phyloP scores from a whole-genome alignment of 2,113 vertebrate genomes.

The Dasyprocta punctata region DNA sequence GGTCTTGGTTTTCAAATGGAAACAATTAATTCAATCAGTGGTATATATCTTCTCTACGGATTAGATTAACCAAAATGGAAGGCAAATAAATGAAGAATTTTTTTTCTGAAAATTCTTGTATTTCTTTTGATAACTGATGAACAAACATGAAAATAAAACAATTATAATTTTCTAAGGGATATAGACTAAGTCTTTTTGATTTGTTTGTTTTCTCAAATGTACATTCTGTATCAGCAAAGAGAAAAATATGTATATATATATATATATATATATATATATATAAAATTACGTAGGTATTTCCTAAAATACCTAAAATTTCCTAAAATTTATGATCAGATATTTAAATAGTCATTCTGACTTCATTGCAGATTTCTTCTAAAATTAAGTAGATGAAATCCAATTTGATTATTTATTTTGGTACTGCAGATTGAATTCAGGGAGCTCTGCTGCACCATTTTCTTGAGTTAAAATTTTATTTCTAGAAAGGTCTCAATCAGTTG shows the following conservation, averaged over 20 bases:
- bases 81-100: not conserved
- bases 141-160: not conserved
- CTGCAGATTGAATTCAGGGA: not conserved
- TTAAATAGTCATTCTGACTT: not conserved
- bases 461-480: not conserved
- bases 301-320: no score
- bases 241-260: not conserved
- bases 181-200: not conserved
- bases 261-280: no score
- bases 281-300: no score
- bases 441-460: not conserved
- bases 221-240: not conserved
- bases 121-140: slow-evolving; percentile 11
- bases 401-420: not conserved
- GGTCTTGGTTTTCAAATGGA: slow-evolving; percentile 32
- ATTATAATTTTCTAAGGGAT: not conserved
- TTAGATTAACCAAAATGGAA: not conserved
- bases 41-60: not conserved
- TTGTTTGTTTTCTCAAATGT: not conserved
- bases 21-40: slow-evolving; percentile 47
- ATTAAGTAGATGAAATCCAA: not conserved
- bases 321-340: not conserved
- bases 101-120: not conserved
- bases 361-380: not conserved
- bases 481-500: not conserved